A percentile compares a stretch with the other conserved stretches of the same genome.
Conservation (phyloP, 2,888 invertebrate species). For the Meghimatium bilineatum region DNA sequence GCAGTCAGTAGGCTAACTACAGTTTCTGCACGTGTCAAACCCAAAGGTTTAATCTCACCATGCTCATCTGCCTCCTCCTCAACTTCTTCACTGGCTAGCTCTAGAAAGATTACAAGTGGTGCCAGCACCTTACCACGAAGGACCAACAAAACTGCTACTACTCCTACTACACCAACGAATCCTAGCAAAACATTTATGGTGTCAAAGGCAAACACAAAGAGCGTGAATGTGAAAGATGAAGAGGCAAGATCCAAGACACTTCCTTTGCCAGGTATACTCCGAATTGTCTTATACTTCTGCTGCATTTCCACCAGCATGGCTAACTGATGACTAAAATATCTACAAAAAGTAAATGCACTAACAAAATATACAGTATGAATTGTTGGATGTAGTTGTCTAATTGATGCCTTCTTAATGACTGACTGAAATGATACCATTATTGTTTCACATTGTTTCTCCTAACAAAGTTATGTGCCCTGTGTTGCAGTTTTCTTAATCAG, state of each 20-base stretch:
- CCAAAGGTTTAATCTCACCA: not conserved
- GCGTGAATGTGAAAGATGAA: conserved; percentile 44
- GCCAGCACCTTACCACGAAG: conserved; percentile 44
- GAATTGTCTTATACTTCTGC: not conserved
- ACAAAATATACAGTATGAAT: too few relatives aligned
- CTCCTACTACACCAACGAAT: conserved; percentile 34
- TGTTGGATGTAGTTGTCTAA: too few relatives aligned
- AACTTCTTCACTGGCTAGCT: conserved; percentile 9
- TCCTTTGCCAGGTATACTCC: conserved; percentile 54
- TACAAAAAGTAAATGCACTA: not conserved
- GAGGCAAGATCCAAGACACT: conserved; percentile 52
- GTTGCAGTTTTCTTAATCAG: too few relatives aligned
- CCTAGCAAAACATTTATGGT: conserved; percentile 10
- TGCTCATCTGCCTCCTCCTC: conserved; percentile 23
- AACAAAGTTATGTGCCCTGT: too few relatives aligned
- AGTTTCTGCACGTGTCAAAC: not conserved
- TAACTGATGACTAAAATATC: not conserved
- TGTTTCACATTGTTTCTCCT: too few relatives aligned
- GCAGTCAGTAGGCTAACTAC: not conserved
- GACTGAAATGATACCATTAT: too few relatives aligned
- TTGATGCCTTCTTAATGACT: too few relatives aligned
- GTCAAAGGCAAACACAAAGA: not conserved
- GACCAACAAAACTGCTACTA: conserved; percentile 28
- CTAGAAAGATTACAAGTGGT: conserved; percentile 21
- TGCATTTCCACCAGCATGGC: conserved; percentile 19